Conservation (phyloP, 2,113 vertebrate species). For the Sardina pilchardus region DNA sequence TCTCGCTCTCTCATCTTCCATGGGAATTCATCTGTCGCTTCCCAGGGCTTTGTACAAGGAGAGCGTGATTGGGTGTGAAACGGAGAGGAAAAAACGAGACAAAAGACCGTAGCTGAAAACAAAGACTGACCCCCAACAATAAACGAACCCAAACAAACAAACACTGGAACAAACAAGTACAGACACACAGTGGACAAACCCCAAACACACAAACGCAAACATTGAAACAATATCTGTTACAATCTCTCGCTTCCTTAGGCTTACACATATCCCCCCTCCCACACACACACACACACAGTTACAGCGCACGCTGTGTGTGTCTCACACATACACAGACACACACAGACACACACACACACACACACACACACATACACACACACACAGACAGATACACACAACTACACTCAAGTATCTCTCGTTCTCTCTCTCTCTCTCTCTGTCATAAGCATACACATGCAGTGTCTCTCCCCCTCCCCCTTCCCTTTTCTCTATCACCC, state of each 20-base stretch:
- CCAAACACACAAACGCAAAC: neutral
- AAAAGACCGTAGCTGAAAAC: neutral
- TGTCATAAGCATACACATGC: too few relatives aligned
- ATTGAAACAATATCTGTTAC: neutral
- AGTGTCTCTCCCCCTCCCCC: too few relatives aligned
- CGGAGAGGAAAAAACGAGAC: neutral
- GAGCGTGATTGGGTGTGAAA: neutral
- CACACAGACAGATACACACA: too few relatives aligned
- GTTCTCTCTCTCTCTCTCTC: too few relatives aligned
- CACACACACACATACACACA: neutral
- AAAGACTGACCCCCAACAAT: neutral
- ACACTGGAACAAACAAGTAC: neutral
- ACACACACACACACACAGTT: neutral
- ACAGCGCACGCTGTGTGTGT: too few relatives aligned
- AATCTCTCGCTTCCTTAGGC: neutral
- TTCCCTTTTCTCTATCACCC: too few relatives aligned
- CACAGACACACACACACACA: neutral
- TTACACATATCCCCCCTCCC: too few relatives aligned
- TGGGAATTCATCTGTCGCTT: neutral
- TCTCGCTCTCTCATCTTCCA: neutral
- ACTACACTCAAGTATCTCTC: too few relatives aligned
- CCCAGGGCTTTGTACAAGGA: neutral
- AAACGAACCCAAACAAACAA: neutral
- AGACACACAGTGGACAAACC: neutral
- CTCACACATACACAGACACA: neutral